A percentile compares a stretch with the other conserved stretches of the same genome.
Evolutionary conservation across 2,888 invertebrate species (phyloP).

Genomic region (Hofmannophila pseudospretella): DNA sequence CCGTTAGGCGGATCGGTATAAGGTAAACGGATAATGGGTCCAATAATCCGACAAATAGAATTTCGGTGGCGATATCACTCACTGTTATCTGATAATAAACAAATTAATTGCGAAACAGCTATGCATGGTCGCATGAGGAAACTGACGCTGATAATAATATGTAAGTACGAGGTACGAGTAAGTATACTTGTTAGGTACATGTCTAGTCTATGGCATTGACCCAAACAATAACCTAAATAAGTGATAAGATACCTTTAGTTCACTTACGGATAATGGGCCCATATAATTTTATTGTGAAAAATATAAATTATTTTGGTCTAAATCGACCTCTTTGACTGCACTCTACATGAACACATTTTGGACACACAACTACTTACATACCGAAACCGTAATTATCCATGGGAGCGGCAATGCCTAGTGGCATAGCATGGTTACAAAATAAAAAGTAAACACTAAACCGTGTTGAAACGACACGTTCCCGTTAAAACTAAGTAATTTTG

Average conservation of each 20-base stretch:
- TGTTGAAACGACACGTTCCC: constrained; percentile 29
- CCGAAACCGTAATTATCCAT: too few relatives aligned
- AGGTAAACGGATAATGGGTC: constrained; percentile 58
- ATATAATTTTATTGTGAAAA: too few relatives aligned
- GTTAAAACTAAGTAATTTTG: constrained; percentile 65
- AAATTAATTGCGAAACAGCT: constrained; percentile 14
- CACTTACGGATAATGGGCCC: too few relatives aligned
- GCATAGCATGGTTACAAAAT: too few relatives aligned
- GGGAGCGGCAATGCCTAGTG: too few relatives aligned
- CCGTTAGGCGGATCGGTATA: constrained; percentile 60
- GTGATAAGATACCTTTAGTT: too few relatives aligned
- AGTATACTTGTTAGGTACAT: neutral
- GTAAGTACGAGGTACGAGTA: too few relatives aligned
- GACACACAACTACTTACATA: too few relatives aligned
- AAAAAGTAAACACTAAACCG: neutral
- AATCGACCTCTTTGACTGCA: too few relatives aligned
- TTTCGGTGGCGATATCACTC: constrained; percentile 46
- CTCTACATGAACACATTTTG: too few relatives aligned
- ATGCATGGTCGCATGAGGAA: too few relatives aligned
- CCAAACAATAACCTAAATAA: neutral
- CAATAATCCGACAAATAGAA: constrained; percentile 65
- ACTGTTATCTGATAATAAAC: constrained; percentile 36
- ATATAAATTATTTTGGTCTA: too few relatives aligned
- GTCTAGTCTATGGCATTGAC: neutral
- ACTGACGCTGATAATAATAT: neutral